Evolutionary conservation across 2,797 vertebrate genomes (phyloP).

Genomic region (Muraenolepis orangiensis): DNA sequence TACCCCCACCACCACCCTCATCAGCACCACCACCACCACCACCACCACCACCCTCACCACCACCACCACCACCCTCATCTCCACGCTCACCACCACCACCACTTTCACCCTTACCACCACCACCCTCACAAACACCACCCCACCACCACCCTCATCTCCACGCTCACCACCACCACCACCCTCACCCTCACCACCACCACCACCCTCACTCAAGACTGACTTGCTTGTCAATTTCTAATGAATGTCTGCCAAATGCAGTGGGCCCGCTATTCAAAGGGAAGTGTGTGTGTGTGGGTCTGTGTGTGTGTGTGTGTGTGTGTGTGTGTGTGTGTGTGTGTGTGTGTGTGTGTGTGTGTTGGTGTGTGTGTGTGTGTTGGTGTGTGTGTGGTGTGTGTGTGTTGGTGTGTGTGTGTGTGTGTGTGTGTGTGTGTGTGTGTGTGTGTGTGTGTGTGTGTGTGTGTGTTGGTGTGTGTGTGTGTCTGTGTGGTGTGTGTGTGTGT

Average conservation of each 20-base stretch:
- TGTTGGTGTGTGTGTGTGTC: too few species aligned
- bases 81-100: constrained; percentile 21
- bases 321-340: too few species aligned
- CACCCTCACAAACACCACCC: too few species aligned
- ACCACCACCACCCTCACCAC: constrained; percentile 16
- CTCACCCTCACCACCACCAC: too few species aligned
- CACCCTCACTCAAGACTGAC: constrained; percentile 35
- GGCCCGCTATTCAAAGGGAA: constrained; percentile 29
- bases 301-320: too few species aligned
- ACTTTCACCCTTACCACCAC: constrained; percentile 30
- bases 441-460: too few species aligned
- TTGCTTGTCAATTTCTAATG: constrained; percentile 51
- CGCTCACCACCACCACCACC: constrained; percentile 34
- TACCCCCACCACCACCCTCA: constrained; percentile 30
- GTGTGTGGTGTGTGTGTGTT: too few species aligned
- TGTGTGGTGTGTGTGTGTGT: too few species aligned
- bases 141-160: constrained; percentile 27
- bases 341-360: too few species aligned
- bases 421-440: too few species aligned
- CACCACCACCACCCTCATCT: constrained; percentile 29
- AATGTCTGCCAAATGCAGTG: constrained; percentile 39
- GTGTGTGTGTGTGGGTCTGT: constrained; percentile 16
- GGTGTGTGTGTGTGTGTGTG: too few species aligned
- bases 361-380: too few species aligned
- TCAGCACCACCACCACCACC: constrained; percentile 35